Percentiles rank a stretch among this genome's conserved stretches.
Conservation (phyloP, 2,113 vertebrate species). For the Hymenochirus boettgeri region DNA sequence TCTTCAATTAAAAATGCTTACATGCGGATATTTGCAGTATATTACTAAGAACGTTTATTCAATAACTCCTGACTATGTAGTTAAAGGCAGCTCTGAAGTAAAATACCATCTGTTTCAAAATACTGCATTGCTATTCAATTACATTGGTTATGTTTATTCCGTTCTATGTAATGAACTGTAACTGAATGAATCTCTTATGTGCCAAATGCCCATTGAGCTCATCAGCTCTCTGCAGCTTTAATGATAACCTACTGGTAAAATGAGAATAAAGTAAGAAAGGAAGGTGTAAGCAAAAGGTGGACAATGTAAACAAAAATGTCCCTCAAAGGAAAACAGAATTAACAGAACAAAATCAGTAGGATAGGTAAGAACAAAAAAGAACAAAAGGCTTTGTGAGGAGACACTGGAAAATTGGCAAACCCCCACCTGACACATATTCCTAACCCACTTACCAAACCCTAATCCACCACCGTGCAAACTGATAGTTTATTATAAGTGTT, state of each 20-base stretch:
- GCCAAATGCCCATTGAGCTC: not conserved
- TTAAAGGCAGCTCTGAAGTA: not conserved
- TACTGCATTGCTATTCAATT: slow-evolving; percentile 3
- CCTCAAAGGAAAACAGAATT: no score
- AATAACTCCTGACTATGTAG: not conserved
- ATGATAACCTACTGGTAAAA: not conserved
- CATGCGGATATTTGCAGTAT: not conserved
- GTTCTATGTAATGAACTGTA: not conserved
- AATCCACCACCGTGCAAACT: no score
- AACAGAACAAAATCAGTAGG: no score
- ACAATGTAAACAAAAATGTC: no score
- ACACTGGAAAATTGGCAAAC: no score
- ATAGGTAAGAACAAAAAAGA: no score
- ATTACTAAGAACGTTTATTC: not conserved
- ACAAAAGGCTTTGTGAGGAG: no score
- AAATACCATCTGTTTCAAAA: not conserved
- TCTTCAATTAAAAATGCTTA: no score
- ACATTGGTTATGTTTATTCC: not conserved
- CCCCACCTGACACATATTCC: no score
- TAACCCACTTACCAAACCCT: no score
- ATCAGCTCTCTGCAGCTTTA: not conserved
- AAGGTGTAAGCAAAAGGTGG: not conserved
- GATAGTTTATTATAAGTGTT: no score
- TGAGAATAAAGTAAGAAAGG: not conserved
- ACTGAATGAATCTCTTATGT: not conserved